Evolutionary conservation across 2,888 invertebrate species (phyloP).

Genomic region (Gasteruption jaculator): DNA sequence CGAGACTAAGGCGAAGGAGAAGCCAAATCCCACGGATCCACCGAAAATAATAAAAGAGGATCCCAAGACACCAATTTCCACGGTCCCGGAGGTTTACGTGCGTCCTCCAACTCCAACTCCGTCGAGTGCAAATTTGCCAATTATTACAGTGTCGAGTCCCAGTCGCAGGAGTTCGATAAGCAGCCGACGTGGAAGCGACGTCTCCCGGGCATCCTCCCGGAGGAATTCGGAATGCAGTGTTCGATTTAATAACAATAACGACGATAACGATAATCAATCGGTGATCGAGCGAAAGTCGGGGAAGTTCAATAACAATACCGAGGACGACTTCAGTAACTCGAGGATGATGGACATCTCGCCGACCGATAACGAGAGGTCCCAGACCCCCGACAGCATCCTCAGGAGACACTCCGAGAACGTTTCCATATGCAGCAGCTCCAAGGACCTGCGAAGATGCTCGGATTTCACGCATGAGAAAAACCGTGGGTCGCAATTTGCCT

Average conservation of each 20-base stretch:
- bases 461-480: conserved; percentile 44
- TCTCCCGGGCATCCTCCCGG: conserved; percentile 31
- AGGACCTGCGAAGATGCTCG: conserved; percentile 41
- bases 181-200: conserved; percentile 36
- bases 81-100: conserved; percentile 48
- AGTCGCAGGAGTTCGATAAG: conserved; percentile 44
- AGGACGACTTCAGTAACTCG: conserved; percentile 20
- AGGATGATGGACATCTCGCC: conserved; percentile 21
- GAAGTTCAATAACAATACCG: conserved; percentile 16
- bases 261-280: conserved; percentile 8
- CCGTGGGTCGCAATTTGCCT: conserved; percentile 44
- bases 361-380: conserved; percentile 24
- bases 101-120: conserved; percentile 47
- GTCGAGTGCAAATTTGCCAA: conserved; percentile 39
- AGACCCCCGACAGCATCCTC: conserved; percentile 28
- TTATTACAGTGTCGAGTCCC: conserved; percentile 46
- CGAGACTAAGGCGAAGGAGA: too few relatives aligned
- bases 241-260: conserved; percentile 39
- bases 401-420: conserved; percentile 41
- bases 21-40: too few relatives aligned
- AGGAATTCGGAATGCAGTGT: conserved; percentile 44
- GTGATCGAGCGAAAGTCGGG: neutral
- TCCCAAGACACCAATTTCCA: conserved; percentile 30
- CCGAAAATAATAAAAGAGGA: conserved; percentile 20
- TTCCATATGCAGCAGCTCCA: conserved; percentile 36